A percentile compares a stretch with the other conserved stretches of the same genome.
Conservation (phyloP, 2,113 vertebrate genomes). For the Poeciliopsis occidentalis region DNA sequence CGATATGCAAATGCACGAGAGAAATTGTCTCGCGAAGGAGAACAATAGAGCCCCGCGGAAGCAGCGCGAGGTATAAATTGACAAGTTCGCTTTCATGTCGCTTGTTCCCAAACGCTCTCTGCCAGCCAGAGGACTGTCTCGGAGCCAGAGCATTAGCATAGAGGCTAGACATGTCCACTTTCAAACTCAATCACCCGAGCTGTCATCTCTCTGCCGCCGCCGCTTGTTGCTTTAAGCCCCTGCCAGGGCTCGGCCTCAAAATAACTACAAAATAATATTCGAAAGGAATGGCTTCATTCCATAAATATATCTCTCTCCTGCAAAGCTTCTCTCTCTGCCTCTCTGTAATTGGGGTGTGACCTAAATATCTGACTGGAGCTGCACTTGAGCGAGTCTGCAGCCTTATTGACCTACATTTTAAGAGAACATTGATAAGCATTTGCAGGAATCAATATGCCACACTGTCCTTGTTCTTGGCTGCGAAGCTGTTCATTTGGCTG, state of each 20-base stretch:
- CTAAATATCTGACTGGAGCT: slow-evolving; percentile 77
- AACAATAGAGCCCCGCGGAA: slow-evolving; percentile 12
- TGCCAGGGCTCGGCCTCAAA: slow-evolving; percentile 47
- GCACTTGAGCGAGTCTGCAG: slow-evolving; percentile 73
- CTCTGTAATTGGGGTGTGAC: slow-evolving; percentile 80
- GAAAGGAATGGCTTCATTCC: slow-evolving; percentile 66
- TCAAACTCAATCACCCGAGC: slow-evolving; percentile 67
- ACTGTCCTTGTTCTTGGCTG: slow-evolving; percentile 38
- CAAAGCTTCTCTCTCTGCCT: slow-evolving; percentile 69
- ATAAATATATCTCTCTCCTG: slow-evolving; percentile 66
- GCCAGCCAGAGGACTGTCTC: slow-evolving; percentile 62
- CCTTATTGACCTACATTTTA: slow-evolving; percentile 79
- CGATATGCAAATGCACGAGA: slow-evolving; percentile 24
- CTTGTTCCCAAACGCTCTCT: slow-evolving; percentile 29
- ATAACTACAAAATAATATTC: slow-evolving; percentile 64
- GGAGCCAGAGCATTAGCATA: slow-evolving; percentile 77
- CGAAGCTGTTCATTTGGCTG: neutral
- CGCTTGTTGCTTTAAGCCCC: slow-evolving; percentile 63
- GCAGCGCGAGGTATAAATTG: slow-evolving; percentile 2
- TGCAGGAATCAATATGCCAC: slow-evolving; percentile 62
- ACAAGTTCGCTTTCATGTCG: slow-evolving; percentile 27
- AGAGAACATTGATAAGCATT: slow-evolving; percentile 68
- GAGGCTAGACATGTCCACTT: slow-evolving; percentile 77
- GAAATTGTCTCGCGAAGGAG: neutral
- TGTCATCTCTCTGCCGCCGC: slow-evolving; percentile 54